Evolutionary conservation across 2,797 vertebrate genomes (phyloP), one percentile per base, ranked within the genome.

Genomic region (Danionella dracula): DNA sequence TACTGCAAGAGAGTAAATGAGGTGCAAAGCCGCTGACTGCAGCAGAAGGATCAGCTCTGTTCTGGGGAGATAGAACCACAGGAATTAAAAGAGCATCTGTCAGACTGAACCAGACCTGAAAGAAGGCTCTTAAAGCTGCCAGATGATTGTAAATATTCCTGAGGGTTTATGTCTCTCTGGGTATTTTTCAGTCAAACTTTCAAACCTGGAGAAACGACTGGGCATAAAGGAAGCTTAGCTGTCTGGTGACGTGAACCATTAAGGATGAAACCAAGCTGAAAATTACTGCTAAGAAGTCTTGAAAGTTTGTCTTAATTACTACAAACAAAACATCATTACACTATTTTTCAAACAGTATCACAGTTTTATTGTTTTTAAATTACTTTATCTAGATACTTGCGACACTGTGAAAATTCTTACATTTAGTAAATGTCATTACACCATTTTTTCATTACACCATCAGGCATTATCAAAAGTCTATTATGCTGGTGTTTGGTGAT

Each of bases 21-120:
- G 69, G 51, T 59, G 41, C 45, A 54, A 67, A 45, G 48, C 59
- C n/a, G 48, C 64, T 64, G 73, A 71, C 73, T 64, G 49, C 59
- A 53, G 64, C 54, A 54, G 55, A 64, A 60, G 73, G 49, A 37
- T 65, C 31, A 15, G 12, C 37, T 68, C 63, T 71, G 67, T 69
- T 64, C 54, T 45, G 46, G 23, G 45, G 29, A 74, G 72, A 74
- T 68, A 70, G 76, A 65, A 67, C 63, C 38, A 37, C 35, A 53
- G 67, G 72, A 73, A 73, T 73, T 72, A 71, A 68, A 75, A 57
- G 62, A 69, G 70, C 56, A 64, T 63, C 63, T 55, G 72, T 67
- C 72, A 68, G 35, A 58, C n/a, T 5, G 42, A 53, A 41, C 51
- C 61, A 59, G 41, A 51, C 59, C 56, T 19, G 48, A 54, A 66